phyloP scores from a whole-genome alignment of 2,888 invertebrate genomes.

The Noctua janthina region DNA sequence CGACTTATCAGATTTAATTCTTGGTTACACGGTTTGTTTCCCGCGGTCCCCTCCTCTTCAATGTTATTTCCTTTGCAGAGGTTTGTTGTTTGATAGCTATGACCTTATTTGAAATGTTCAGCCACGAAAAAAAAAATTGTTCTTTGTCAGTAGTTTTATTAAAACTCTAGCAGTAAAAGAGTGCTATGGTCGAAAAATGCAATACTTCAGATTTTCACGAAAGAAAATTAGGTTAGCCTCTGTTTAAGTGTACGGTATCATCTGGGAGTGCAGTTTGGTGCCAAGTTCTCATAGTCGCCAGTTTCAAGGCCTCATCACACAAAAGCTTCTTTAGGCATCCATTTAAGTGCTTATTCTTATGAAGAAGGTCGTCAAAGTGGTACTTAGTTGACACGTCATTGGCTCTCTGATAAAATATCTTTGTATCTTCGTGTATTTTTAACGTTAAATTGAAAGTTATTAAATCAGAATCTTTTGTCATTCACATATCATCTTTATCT shows the following conservation, averaged over 20 bases:
- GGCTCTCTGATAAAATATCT: constrained; percentile 27
- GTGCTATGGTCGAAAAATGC: constrained; percentile 9
- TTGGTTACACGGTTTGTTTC: constrained; percentile 50
- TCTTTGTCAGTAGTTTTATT: constrained; percentile 22
- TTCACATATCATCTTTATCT: neutral
- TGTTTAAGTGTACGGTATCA: constrained; percentile 51
- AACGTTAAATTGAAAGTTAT: neutral
- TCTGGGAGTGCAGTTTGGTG: constrained; percentile 61
- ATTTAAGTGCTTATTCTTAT: constrained; percentile 69
- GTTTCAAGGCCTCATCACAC: constrained; percentile 70
- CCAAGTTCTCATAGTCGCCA: constrained; percentile 65
- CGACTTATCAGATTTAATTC: constrained; percentile 67
- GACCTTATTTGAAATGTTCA: constrained; percentile 8
- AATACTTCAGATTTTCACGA: constrained; percentile 25
- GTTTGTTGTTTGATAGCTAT: constrained; percentile 26
- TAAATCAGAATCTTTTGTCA: neutral
- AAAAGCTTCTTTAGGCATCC: constrained; percentile 72
- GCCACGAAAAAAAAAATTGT: constrained; percentile 1
- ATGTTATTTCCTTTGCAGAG: constrained; percentile 41
- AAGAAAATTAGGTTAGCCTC: constrained; percentile 60
- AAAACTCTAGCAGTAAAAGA: constrained; percentile 23
- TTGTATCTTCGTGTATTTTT: neutral
- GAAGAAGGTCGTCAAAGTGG: constrained; percentile 67
- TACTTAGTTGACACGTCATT: constrained; percentile 61
- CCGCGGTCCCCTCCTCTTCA: constrained; percentile 48